Evolutionary conservation across 2,888 invertebrate genomes (phyloP).

Genomic region (Lasioglossum oenotherae): DNA sequence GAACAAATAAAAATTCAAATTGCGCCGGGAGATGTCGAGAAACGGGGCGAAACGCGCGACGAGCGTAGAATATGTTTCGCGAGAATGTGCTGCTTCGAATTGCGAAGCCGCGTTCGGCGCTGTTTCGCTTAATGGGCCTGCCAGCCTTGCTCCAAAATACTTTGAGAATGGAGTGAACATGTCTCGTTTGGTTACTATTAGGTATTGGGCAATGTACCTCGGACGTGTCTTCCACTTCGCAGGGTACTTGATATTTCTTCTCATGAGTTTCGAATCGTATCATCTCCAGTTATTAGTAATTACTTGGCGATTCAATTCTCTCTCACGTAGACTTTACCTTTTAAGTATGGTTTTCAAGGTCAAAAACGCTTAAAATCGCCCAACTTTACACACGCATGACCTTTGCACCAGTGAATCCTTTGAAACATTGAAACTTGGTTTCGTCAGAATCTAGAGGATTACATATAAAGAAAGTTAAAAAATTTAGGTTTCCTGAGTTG

Average conservation of each 20-base stretch:
- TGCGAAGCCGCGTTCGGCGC: background rate
- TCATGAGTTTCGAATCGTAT: background rate
- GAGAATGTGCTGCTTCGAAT: background rate
- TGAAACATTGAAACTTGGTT: no score
- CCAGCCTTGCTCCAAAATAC: background rate
- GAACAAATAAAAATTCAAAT: slow-evolving; percentile 54
- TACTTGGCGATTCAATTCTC: no score
- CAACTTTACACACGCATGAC: no score
- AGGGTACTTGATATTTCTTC: background rate
- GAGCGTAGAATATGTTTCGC: background rate
- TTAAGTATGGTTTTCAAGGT: no score
- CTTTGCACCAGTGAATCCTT: no score
- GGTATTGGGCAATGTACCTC: background rate
- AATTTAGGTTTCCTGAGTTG: no score
- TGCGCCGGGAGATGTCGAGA: background rate
- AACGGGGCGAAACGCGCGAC: background rate
- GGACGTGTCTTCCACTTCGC: background rate
- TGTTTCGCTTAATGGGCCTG: background rate
- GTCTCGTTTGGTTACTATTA: background rate
- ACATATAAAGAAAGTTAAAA: no score
- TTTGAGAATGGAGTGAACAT: background rate
- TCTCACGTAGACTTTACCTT: no score
- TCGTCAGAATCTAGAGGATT: no score
- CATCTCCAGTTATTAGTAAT: no score
- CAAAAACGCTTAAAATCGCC: no score